A percentile compares a stretch with the other conserved stretches of the same genome.
These are phyloP conservation scores for Bergia sp. DNA, from an alignment of 92 coral and sea anemone genomes.

Conservation along the genomic window DNA sequence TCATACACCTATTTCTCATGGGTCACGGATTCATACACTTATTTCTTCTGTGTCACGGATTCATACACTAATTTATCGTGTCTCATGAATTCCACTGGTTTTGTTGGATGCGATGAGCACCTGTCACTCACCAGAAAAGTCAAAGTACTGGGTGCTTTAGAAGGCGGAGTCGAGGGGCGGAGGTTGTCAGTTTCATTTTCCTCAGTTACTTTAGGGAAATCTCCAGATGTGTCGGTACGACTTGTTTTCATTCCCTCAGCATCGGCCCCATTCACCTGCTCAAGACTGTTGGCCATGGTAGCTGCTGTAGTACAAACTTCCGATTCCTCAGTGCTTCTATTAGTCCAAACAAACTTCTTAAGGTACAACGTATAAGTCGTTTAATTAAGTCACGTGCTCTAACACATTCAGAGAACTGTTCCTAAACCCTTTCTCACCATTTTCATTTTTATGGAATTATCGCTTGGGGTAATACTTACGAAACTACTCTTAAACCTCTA, in stretches of 20 bases:
- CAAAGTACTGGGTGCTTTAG: not conserved
- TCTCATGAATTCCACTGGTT: too few relatives aligned
- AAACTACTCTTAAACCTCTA: too few relatives aligned
- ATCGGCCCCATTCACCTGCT: not conserved
- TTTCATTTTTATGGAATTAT: too few relatives aligned
- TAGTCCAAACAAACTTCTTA: not conserved
- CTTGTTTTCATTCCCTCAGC: not conserved
- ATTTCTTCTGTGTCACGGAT: too few relatives aligned
- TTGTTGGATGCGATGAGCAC: not conserved
- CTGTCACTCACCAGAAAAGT: constrained; percentile 18
- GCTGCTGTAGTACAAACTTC: not conserved
- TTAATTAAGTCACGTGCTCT: not conserved
- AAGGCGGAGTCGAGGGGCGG: not conserved
- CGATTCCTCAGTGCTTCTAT: not conserved
- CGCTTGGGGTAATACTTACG: too few relatives aligned
- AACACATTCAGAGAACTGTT: not conserved
- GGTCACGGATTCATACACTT: too few relatives aligned
- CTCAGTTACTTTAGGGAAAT: not conserved
- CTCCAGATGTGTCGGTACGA: not conserved
- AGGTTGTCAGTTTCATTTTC: not conserved
- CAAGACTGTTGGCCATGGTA: not conserved
- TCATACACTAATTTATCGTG: too few relatives aligned
- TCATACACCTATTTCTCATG: too few relatives aligned
- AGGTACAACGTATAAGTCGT: not conserved
- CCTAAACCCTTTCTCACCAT: not conserved